A percentile compares a stretch with the other conserved stretches of the same genome.
These are phyloP conservation scores for Chaetogeoica ovagalla DNA, from an alignment of 2,888 invertebrate genomes.

Conservation along the genomic window DNA sequence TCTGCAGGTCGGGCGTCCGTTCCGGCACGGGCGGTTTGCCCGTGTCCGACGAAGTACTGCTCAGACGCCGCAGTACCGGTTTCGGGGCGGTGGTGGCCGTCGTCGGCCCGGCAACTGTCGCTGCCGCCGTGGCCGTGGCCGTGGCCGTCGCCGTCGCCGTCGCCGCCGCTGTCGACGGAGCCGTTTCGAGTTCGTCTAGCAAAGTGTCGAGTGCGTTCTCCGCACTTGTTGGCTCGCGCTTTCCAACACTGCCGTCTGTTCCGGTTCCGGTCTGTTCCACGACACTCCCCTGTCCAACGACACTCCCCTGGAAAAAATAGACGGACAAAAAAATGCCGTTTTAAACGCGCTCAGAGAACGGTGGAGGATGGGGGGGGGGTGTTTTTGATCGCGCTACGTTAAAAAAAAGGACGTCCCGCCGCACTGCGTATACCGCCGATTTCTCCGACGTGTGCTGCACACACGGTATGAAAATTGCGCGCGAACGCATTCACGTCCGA, in stretches of 20 bases:
- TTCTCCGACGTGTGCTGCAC: too few relatives aligned
- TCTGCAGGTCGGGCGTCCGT: constrained; percentile 76
- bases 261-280: constrained; percentile 61
- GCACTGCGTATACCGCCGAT: too few relatives aligned
- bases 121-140: constrained; percentile 77
- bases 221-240: constrained; percentile 66
- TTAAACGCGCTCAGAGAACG: not conserved
- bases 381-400: not conserved
- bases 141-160: constrained; percentile 67
- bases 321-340: not conserved
- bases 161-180: constrained; percentile 73
- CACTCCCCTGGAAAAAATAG: constrained; percentile 52
- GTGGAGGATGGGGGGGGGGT: not conserved
- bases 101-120: constrained; percentile 65
- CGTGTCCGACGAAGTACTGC: constrained; percentile 80
- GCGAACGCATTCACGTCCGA: too few relatives aligned
- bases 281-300: constrained; percentile 55
- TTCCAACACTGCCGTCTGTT: constrained; percentile 64
- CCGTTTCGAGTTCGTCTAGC: constrained; percentile 90
- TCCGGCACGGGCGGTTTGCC: constrained; percentile 81
- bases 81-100: constrained; percentile 65
- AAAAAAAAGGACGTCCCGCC: too few relatives aligned
- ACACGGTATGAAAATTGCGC: too few relatives aligned
- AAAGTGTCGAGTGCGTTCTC: constrained; percentile 97
- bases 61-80: constrained; percentile 70